Evolutionary conservation across 1,140 invertebrate genomes (phyloP).

Genomic region (Helicoverpa zea): DNA sequence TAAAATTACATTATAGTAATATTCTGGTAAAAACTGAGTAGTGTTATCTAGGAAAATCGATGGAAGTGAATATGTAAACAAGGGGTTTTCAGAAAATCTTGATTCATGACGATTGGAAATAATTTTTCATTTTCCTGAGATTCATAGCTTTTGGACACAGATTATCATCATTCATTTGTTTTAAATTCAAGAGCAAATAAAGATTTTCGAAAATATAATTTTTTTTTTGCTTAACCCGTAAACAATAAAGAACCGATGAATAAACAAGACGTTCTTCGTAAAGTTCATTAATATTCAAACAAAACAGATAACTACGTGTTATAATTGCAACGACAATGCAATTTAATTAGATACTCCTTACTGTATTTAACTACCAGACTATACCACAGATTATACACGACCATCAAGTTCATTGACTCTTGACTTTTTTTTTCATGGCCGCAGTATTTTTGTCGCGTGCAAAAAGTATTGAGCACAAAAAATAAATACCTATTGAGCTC

Average conservation of each 20-base stretch:
- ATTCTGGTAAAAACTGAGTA: background rate
- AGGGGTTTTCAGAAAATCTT: background rate
- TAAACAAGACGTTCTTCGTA: background rate
- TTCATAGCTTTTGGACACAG: too few relatives aligned
- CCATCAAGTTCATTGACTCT: constrained; percentile 44
- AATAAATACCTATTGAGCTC: constrained; percentile 16
- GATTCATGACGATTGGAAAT: background rate
- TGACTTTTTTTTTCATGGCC: constrained; percentile 32
- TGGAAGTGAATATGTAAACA: background rate
- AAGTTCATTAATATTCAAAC: background rate
- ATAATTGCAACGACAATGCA: constrained; percentile 2
- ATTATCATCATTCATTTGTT: too few relatives aligned
- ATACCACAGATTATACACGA: constrained; percentile 20
- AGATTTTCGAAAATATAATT: too few relatives aligned
- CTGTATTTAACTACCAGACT: background rate
- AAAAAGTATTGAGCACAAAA: constrained; percentile 36
- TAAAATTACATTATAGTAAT: background rate
- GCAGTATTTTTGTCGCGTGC: constrained; percentile 49
- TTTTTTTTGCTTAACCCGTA: too few relatives aligned
- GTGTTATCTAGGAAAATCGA: background rate
- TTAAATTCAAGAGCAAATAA: too few relatives aligned
- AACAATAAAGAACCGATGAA: background rate
- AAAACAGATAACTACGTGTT: constrained; percentile 1
- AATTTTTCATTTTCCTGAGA: background rate
- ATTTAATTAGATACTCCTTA: constrained; percentile 19